These are phyloP conservation scores for Macaria notata DNA, from an alignment of 2,888 invertebrate species.

Conservation along the genomic window DNA sequence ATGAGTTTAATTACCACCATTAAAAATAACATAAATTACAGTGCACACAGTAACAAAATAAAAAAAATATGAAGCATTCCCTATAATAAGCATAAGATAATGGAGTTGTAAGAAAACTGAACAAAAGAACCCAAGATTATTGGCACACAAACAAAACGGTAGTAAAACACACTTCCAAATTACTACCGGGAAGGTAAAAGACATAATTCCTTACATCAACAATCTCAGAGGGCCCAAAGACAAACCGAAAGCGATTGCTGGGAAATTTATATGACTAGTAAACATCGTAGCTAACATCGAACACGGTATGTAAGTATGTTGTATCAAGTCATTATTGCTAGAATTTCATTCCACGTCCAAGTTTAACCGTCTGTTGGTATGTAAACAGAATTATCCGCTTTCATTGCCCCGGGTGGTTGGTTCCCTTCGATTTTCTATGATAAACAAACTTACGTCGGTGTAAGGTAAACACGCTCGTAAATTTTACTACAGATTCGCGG, in stretches of 20 bases:
- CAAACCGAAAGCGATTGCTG: constrained; percentile 35
- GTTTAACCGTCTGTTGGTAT: constrained; percentile 55
- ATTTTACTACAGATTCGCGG: constrained; percentile 62
- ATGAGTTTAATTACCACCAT: not conserved
- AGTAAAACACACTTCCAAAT: constrained; percentile 24
- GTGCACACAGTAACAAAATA: too few relatives aligned
- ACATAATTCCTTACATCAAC: constrained; percentile 34
- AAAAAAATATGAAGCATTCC: too few relatives aligned
- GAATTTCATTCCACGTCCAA: constrained; percentile 58
- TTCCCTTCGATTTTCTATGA: constrained; percentile 64
- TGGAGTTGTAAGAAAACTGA: too few relatives aligned
- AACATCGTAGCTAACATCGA: constrained; percentile 31
- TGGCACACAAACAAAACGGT: constrained; percentile 18
- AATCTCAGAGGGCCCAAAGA: constrained; percentile 29
- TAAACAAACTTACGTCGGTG: constrained; percentile 72
- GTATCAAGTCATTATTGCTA: constrained; percentile 59
- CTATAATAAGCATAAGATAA: too few relatives aligned
- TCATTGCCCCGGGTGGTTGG: constrained; percentile 58
- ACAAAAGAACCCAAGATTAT: not conserved
- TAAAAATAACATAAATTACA: too few relatives aligned
- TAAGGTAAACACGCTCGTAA: constrained; percentile 73
- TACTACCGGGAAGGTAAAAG: constrained; percentile 32
- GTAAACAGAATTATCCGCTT: constrained; percentile 68
- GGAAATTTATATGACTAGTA: constrained; percentile 39
- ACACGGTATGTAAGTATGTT: constrained; percentile 39